Base-by-base conservation (phyloP, 2,888 invertebrate species). In the Drosophila austrosaltans region DNA sequence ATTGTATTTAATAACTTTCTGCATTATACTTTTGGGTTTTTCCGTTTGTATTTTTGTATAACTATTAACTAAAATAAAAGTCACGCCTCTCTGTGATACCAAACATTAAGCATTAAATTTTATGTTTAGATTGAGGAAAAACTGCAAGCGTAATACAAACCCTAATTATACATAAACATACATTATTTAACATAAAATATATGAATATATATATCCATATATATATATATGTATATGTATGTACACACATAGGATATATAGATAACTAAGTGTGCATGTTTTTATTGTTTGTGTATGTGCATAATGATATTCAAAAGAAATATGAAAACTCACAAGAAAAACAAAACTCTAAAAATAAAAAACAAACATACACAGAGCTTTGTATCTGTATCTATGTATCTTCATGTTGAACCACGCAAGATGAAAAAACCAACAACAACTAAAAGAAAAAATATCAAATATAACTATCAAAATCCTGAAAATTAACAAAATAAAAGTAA, bases 51-150 rank as follows among this genome's bases (percentile, higher is more conserved):
- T 66, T 76, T 48, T 69, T 87, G 79, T 84, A 74, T 82, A 82
- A 48, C 48, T 48, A 48, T 48, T 10, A 48, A 48, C 48, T 48
- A 48, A 83, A 81, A 83, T 77, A 79, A 90, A 90, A 90, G 90
- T 90, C 90, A 90, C 90, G 91, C 85, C 90, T 90, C 90, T 91
- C 91, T 91, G 89, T 91, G 91, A 91, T 91, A 91, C 90, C 90
- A 89, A 88, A 85, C 80, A 88, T 88, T 86, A 86, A 85, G 89
- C 76, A 82, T 89, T 85, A 85, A 82, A 79, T 82, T 77, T 85
- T 89, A 84, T 84, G 76, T 85, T 85, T 87, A 89, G 85, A 87
- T 73, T 73, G 69, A 78, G 60, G 59, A 65, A 63, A 76, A 85
- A 82, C 88, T 84, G 85, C 87, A 85, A 53, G 63, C 60, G 61